Conservation (phyloP, 1,140 invertebrate species). For the Branchinecta lynchi region DNA sequence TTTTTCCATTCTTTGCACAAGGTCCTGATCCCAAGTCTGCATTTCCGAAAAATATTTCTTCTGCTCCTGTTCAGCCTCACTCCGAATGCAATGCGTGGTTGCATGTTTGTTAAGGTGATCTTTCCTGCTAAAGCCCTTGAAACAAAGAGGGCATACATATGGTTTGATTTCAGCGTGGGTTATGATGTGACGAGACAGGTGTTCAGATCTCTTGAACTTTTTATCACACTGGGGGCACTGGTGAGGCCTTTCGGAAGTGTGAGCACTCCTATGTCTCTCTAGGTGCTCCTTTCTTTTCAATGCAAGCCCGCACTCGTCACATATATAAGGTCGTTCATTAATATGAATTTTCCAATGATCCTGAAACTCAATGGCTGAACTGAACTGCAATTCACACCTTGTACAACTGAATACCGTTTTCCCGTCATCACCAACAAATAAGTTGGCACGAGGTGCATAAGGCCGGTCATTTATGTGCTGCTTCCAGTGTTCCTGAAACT, state of each 20-base stretch:
- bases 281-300: slow-evolving; percentile 62
- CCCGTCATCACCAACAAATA: slow-evolving; percentile 39
- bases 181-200: slow-evolving; percentile 62
- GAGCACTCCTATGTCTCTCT: slow-evolving; percentile 56
- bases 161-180: slow-evolving; percentile 71
- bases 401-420: slow-evolving; percentile 67
- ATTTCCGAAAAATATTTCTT: too few species aligned
- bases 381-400: slow-evolving; percentile 70
- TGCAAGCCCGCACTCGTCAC: slow-evolving; percentile 64
- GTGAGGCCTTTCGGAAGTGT: slow-evolving; percentile 59
- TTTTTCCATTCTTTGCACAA: too few species aligned
- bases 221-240: slow-evolving; percentile 67
- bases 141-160: slow-evolving; percentile 67
- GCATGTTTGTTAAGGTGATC: slow-evolving; percentile 64
- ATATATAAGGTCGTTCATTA: slow-evolving; percentile 59
- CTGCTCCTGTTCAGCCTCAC: too few species aligned
- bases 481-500: too few species aligned
- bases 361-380: slow-evolving; percentile 58
- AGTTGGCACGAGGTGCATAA: neutral
- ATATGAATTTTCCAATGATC: slow-evolving; percentile 65
- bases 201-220: slow-evolving; percentile 69
- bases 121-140: slow-evolving; percentile 67
- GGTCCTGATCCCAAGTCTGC: too few species aligned
- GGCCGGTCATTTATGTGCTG: neutral
- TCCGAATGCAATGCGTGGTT: slow-evolving; percentile 44